Conservation (phyloP, 2,113 vertebrate species). For the Numida meleagris region DNA sequence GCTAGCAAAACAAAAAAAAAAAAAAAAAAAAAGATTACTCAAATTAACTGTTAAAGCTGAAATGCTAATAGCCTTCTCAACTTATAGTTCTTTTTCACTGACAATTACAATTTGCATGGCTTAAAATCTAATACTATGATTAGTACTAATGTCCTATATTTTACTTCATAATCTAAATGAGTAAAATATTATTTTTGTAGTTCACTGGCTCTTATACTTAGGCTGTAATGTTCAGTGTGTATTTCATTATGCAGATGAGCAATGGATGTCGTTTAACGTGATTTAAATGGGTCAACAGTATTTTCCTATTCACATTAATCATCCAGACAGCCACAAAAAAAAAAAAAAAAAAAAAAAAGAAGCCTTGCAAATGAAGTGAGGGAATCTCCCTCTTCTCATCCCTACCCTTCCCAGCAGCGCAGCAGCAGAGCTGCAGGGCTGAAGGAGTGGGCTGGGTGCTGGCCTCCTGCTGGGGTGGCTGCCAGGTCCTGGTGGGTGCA, state of each 20-base stretch:
- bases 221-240: slow-evolving; percentile 71
- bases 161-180: slow-evolving; percentile 77
- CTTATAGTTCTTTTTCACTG: slow-evolving; percentile 71
- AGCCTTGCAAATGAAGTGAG: slow-evolving; percentile 64
- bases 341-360: neutral
- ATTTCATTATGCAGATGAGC: slow-evolving; percentile 81
- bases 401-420: neutral
- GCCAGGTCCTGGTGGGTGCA: neutral
- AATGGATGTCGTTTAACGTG: slow-evolving; percentile 75
- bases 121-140: slow-evolving; percentile 76
- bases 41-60: slow-evolving; percentile 69
- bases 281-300: slow-evolving; percentile 85
- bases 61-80: slow-evolving; percentile 66
- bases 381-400: slow-evolving; percentile 63
- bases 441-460: neutral
- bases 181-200: slow-evolving; percentile 75
- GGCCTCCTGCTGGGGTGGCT: neutral
- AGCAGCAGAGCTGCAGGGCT: neutral
- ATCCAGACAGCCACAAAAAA: slow-evolving; percentile 71
- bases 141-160: slow-evolving; percentile 71
- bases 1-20: neutral
- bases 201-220: slow-evolving; percentile 68
- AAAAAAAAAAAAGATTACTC: neutral
- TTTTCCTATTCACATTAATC: slow-evolving; percentile 83
- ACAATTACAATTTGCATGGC: slow-evolving; percentile 74